These are phyloP conservation scores for Sardinella longiceps DNA, from an alignment of 2,797 vertebrate species.

Conservation along the genomic window DNA sequence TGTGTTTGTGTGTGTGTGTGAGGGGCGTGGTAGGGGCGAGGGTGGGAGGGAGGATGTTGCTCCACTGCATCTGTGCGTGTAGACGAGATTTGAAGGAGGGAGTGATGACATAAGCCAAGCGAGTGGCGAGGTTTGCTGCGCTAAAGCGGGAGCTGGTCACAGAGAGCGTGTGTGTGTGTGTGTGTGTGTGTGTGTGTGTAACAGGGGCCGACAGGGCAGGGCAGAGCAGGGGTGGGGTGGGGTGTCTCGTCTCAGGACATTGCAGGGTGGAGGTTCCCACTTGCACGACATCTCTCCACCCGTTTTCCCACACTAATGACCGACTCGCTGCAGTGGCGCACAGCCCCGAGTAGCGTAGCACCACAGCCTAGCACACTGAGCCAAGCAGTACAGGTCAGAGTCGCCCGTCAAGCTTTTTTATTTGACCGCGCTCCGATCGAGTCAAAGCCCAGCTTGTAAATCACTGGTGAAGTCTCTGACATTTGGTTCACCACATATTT, in stretches of 20 bases:
- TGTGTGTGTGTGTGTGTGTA: too few species aligned
- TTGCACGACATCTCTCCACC: too few species aligned
- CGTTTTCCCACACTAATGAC: too few species aligned
- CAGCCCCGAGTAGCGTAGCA: background rate
- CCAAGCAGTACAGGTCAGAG: background rate
- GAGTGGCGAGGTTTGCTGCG: too few species aligned
- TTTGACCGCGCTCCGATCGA: background rate
- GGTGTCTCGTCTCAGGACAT: too few species aligned
- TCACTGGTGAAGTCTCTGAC: background rate
- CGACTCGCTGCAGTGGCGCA: too few species aligned
- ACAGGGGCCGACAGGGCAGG: too few species aligned
- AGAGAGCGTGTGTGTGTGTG: too few species aligned
- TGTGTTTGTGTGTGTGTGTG: constrained; percentile 9
- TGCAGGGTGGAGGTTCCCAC: too few species aligned
- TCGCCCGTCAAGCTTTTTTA: background rate
- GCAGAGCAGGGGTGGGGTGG: too few species aligned
- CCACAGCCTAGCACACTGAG: background rate
- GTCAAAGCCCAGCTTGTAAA: background rate
- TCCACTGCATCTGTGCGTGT: background rate
- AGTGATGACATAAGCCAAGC: background rate
- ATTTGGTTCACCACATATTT: background rate
- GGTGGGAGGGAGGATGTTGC: too few species aligned
- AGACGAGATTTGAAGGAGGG: background rate
- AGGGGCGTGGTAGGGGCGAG: background rate
- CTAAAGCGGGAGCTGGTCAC: too few species aligned